These are phyloP conservation scores for Coelinius sp. DNA, from an alignment of 2,888 invertebrate genomes.

Conservation along the genomic window DNA sequence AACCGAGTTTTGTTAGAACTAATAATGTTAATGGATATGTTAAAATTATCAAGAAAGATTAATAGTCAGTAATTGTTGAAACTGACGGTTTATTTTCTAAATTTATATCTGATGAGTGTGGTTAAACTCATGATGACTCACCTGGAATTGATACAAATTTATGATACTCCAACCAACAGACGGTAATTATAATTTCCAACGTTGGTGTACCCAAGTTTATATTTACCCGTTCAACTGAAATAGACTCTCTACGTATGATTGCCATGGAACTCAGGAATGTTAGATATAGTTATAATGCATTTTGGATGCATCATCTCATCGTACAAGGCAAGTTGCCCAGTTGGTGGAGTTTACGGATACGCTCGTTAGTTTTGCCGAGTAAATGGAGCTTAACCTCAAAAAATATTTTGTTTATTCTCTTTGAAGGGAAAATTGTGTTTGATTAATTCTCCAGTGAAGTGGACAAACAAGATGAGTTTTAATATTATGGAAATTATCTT, in stretches of 20 bases:
- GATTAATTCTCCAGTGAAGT: background rate
- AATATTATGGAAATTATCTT: background rate
- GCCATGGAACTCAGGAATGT: slow-evolving; percentile 45
- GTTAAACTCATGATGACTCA: slow-evolving; percentile 10
- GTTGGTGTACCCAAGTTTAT: slow-evolving; percentile 3
- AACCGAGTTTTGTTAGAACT: slow-evolving; percentile 1
- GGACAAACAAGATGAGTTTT: background rate
- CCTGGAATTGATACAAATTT: slow-evolving; percentile 14
- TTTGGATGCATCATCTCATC: slow-evolving; percentile 37
- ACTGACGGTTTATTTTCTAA: background rate
- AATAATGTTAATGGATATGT: slow-evolving; percentile 11
- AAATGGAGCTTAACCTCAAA: background rate
- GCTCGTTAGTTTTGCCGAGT: slow-evolving; percentile 42
- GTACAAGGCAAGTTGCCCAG: slow-evolving; percentile 20
- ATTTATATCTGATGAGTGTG: background rate
- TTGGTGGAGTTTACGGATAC: slow-evolving; percentile 38
- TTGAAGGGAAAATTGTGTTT: background rate
- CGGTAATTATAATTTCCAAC: slow-evolving; percentile 7
- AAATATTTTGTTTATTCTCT: background rate
- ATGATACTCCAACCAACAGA: background rate
- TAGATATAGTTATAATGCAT: slow-evolving; percentile 44
- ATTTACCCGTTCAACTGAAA: background rate
- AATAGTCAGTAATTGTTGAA: background rate
- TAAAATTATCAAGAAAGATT: slow-evolving; percentile 12
- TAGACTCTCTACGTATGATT: slow-evolving; percentile 32